Evolutionary conservation across 2,113 vertebrate genomes (phyloP), one percentile per base, ranked within the genome.

Genomic region (Lamprologus callipterus): DNA sequence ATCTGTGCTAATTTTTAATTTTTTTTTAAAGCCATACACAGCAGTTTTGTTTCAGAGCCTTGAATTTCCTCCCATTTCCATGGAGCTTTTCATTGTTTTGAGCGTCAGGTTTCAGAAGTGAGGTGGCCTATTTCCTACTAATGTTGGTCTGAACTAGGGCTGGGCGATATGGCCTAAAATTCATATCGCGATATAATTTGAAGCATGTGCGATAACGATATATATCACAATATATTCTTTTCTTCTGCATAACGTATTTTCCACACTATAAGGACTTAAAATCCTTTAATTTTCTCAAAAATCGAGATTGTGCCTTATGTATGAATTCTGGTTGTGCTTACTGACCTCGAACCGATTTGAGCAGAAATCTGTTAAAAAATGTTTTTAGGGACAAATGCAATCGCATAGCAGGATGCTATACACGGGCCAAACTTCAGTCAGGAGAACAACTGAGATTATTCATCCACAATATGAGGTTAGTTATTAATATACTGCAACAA

Each of bases 161-260:
- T 47, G 45, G 45, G 45, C 45, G 14, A 47, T 16, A 16, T 47
- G 45, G 45, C 14, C 45, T 47, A 47, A 47, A 47, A 47, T 47
- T 47, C 14, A 47, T 47, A 47, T 45, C 13, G 13, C 3, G 13
- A 0, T 45, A 45, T 45, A 45, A 45, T 45, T 45, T 45, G 42
- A 45, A 45, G 42, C 42, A 45, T 0, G 6, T 16, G 13, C 42
- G 6, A 0, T 45, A 45, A 45, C 13, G 2, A 45, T 16, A 45
- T 45, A 45, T 45, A 45, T 47, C 42, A 4, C 6, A 1, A 47
- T 47, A 47, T 47, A 47, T 47, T 47, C 6, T 47, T 47, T 47
- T 47, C 42, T 2, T 47, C 42, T 47, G 42, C 7, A 16, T 1
- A 47, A 47, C 1, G 1, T 47, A 47, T 45, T 45, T 45, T 16